Evolutionary conservation across 2,888 invertebrate genomes (phyloP), one percentile per base, ranked within the genome.

Genomic region (Troides oblongomaculatus): DNA sequence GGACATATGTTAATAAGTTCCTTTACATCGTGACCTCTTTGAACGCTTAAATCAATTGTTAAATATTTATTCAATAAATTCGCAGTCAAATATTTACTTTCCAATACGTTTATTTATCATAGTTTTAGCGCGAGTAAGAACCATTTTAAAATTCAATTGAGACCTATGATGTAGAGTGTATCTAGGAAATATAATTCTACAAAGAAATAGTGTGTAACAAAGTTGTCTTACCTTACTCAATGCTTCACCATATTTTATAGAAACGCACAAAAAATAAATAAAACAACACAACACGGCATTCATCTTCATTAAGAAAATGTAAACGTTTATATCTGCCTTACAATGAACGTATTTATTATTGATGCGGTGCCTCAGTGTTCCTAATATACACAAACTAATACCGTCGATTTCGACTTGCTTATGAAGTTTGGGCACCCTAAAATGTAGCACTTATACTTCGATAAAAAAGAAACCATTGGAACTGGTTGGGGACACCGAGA

Each of bases 321-420:
- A 8, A 58, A 58, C 23, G 23, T 23, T 58, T 58, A 23, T 3
- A 10, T 12, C 23, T n/a, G n/a, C 57, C 57, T 23, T 14, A 8
- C 57, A 58, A 58, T 59, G 65, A 62, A 62, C 64, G 63, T 69
- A 61, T 56, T 58, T 36, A 21, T 57, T 83, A 83, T 79, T 80
- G 81, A 82, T 83, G 81, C 83, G 84, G 74, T 81, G 76, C 61
- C 64, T 64, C 70, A 72, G 74, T 80, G 81, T 82, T 84, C 86
- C 83, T 84, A 81, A 84, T 85, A 86, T 85, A 90, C 87, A 90
- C 90, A 88, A 90, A 90, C 86, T 87, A 84, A 87, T 85, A 83
- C 80, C 79, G 84, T 81, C 82, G 83, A 80, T 84, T 80, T 79
- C 86, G 66, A 80, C 77, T 83, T 84, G 85, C 86, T 85, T 87